Base-by-base conservation (phyloP, 2,113 vertebrate species). In the Anoura caudifer region DNA sequence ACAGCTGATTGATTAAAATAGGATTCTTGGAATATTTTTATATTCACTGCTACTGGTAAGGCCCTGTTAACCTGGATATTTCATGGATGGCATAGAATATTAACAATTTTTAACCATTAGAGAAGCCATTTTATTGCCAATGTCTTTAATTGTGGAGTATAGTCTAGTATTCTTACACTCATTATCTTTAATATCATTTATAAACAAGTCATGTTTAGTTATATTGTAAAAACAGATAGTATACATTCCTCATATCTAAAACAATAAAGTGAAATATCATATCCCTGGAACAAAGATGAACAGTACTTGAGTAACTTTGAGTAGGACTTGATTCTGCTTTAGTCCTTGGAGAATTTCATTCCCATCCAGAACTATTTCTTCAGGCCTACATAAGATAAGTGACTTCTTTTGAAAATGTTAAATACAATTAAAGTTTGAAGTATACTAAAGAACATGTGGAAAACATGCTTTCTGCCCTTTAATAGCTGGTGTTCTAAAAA, bases 391-490 rank as follows among this genome's bases (percentile, higher is more conserved):
- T 11, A 88, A 84, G 26, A 31, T 56, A 92, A 67, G 4, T 54
- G 47, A 82, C 6, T 92, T 87, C 31, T 96, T 82, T 69, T 38
- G 16, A 91, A 87, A 81, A n/a, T 89, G 41, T 26, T 93, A 75
- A 94, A 75, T 79, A 72, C 43, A 86, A 52, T 6, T 38, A 12
- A 90, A 89, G 80, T 59, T 63, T 92, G 36, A 92, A 56, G 38
- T 63, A 82, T 33, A 72, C 41, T 36, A 72, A 73, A 80, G 31
- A 87, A 90, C 10, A 84, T 11, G 10, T 94, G 43, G 61, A 92
- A 91, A 84, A 65, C 16, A 69, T 52, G 5, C 28, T 70, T 92
- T 90, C 70, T 88, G 36, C 6, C 5, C 9, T 22, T 76, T 90
- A 86, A 52, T 82, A 45, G 36, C 45, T 89, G 52, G 24, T 22